Evolutionary conservation across 2,113 vertebrate species (phyloP).

Genomic region (Patagioenas fasciata): DNA sequence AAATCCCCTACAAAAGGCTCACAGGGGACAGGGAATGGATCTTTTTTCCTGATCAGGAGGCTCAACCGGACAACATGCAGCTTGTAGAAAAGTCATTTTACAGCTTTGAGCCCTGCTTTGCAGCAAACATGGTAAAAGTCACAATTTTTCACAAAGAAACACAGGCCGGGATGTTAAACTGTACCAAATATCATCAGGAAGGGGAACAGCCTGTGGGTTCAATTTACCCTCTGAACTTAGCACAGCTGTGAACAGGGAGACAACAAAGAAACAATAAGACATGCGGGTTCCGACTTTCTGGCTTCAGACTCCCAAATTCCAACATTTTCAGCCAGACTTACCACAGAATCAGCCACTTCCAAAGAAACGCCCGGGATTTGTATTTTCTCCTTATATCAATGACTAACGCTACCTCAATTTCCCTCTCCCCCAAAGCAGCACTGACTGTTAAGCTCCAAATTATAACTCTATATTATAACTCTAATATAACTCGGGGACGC

Average conservation of each 20-base stretch:
- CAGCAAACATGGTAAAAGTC: neutral
- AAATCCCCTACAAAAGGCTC: neutral
- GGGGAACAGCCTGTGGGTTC: neutral
- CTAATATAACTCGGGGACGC: neutral
- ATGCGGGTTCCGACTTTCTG: neutral
- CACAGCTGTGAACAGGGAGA: neutral
- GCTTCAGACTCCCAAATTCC: neutral
- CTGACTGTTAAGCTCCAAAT: neutral
- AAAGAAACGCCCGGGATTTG: neutral
- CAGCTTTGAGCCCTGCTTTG: neutral
- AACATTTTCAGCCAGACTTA: neutral
- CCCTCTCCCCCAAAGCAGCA: neutral
- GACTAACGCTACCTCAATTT: fast-evolving
- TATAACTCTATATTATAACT: too few relatives aligned
- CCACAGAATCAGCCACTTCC: neutral
- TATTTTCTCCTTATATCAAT: neutral
- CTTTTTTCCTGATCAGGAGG: neutral
- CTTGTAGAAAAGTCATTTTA: neutral
- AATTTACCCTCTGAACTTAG: neutral
- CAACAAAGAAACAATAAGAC: neutral
- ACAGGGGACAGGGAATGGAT: neutral
- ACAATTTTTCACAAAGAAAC: neutral
- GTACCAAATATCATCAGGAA: neutral
- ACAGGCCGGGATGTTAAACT: neutral
- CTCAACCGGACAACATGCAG: neutral